Percentiles rank a stretch among this genome's conserved stretches.
Conservation (phyloP, 1,140 invertebrate species). For the Zaprionus africanus region DNA sequence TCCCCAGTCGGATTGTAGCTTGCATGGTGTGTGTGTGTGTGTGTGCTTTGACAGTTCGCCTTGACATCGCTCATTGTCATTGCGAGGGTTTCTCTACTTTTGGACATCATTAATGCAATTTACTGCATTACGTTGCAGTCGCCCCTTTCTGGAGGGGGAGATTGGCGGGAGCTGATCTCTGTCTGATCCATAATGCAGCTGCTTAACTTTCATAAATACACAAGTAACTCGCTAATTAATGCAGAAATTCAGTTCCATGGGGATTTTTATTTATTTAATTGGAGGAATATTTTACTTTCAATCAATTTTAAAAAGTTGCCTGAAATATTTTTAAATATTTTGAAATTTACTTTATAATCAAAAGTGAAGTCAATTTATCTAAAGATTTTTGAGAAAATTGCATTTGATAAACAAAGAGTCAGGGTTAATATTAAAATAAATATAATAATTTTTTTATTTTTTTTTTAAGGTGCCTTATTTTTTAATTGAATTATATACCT, state of each 20-base stretch:
- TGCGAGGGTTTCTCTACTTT: conserved; percentile 15
- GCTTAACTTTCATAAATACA: conserved; percentile 7
- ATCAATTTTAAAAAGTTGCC: neutral
- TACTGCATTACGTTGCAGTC: conserved; percentile 19
- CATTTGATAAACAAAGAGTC: too few species aligned
- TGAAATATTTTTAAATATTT: too few species aligned
- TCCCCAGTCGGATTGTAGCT: conserved; percentile 7
- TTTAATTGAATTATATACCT: too few species aligned
- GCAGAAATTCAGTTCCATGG: neutral
- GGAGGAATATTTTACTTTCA: neutral
- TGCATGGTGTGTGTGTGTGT: neutral
- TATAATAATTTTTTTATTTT: too few species aligned
- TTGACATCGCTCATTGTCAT: conserved; percentile 38
- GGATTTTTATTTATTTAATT: neutral
- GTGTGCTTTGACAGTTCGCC: conserved; percentile 23
- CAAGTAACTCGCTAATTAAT: neutral
- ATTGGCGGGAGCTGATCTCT: neutral
- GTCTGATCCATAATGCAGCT: conserved; percentile 19
- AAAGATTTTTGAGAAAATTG: too few species aligned
- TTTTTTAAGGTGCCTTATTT: too few species aligned
- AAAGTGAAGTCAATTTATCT: too few species aligned
- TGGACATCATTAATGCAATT: conserved; percentile 43
- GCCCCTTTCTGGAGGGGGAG: neutral
- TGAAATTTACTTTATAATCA: too few species aligned
- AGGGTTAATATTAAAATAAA: too few species aligned